These are phyloP conservation scores for Drosophila emarginata DNA, from an alignment of 2,888 invertebrate genomes.

Conservation along the genomic window DNA sequence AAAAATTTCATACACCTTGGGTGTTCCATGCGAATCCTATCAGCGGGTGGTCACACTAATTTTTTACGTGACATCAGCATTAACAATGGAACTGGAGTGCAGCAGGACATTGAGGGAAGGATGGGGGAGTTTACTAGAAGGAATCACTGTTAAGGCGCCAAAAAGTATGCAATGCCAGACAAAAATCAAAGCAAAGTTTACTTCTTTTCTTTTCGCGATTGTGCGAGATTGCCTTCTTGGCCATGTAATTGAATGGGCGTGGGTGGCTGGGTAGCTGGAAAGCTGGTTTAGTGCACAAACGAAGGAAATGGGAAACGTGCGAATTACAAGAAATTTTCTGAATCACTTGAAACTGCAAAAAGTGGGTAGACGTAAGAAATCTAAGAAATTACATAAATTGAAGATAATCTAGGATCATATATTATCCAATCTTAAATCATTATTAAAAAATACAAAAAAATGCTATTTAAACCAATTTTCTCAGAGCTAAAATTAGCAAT, in stretches of 20 bases:
- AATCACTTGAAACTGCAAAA: conserved; percentile 2
- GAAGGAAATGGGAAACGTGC: conserved; percentile 46
- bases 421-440: too few species aligned
- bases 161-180: conserved; percentile 61
- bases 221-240: conserved; percentile 35
- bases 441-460: too few species aligned
- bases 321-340: conserved; percentile 45
- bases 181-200: conserved; percentile 62
- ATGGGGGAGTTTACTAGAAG: not conserved
- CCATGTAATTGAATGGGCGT: conserved; percentile 60
- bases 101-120: conserved; percentile 1
- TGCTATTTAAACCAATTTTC: too few species aligned
- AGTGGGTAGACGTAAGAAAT: not conserved
- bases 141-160: conserved; percentile 63
- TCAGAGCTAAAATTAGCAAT: too few species aligned
- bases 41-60: conserved; percentile 72
- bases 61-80: conserved; percentile 68
- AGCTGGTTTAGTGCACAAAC: conserved; percentile 1
- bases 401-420: too few species aligned
- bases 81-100: conserved; percentile 37
- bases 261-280: conserved; percentile 24
- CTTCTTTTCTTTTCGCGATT: conserved; percentile 40
- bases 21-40: conserved; percentile 52
- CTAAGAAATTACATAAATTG: not conserved
- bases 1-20: conserved; percentile 61